These are phyloP conservation scores for Tauraco erythrolophus DNA, from an alignment of 2,113 vertebrate species.

Conservation along the genomic window DNA sequence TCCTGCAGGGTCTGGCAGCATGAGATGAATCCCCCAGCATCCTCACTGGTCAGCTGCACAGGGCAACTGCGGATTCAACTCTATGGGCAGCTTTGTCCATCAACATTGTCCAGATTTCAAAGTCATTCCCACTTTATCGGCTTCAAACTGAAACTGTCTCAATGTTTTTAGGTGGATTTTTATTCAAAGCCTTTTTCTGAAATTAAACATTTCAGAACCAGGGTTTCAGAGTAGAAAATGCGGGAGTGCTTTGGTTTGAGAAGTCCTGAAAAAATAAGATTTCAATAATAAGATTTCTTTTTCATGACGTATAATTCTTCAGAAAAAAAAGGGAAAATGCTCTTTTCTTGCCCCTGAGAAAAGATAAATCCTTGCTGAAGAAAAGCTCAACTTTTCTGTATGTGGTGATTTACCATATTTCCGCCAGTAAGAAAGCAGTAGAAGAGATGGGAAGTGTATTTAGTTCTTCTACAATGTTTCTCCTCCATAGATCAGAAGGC, in stretches of 20 bases:
- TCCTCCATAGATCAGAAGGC: background rate
- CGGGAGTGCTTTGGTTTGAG: background rate
- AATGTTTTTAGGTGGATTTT: background rate
- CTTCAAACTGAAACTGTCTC: background rate
- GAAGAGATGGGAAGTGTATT: background rate
- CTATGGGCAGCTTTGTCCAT: fast-evolving
- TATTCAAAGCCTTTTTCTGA: background rate
- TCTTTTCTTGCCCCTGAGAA: background rate
- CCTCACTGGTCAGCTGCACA: background rate
- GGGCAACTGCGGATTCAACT: background rate
- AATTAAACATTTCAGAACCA: background rate
- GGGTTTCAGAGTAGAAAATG: background rate
- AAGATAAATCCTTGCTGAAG: background rate
- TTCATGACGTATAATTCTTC: background rate
- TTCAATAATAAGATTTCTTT: background rate
- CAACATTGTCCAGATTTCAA: background rate
- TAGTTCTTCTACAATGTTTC: background rate
- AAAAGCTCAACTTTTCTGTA: background rate
- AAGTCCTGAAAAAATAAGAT: background rate
- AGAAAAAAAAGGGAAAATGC: background rate
- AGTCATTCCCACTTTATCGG: background rate
- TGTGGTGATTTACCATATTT: background rate
- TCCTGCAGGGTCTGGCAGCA: background rate
- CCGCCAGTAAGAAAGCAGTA: background rate
- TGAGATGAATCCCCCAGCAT: background rate